Conservation (phyloP, 2,797 vertebrate genomes). For the Gobionotothen gibberifrons region DNA sequence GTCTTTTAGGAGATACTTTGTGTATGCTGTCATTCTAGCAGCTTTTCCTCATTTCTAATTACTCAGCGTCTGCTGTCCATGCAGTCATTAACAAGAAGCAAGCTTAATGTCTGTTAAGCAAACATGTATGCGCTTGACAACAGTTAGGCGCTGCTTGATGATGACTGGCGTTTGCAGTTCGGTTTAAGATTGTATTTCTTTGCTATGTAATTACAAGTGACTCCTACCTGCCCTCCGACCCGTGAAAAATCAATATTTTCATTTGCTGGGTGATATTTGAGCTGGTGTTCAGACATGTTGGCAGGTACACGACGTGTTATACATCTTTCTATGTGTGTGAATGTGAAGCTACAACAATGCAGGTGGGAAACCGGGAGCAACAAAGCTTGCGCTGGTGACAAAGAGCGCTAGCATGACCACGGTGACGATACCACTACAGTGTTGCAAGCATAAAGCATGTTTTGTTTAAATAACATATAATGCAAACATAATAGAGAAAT, state of each 20-base stretch:
- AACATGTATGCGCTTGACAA: slow-evolving; percentile 40
- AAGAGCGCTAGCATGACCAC: too few species aligned
- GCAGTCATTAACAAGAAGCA: slow-evolving; percentile 43
- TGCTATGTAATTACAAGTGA: slow-evolving; percentile 17
- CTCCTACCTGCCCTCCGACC: slow-evolving; percentile 10
- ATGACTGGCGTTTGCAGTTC: slow-evolving; percentile 37
- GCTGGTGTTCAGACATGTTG: slow-evolving; percentile 29
- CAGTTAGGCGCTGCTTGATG: slow-evolving; percentile 41
- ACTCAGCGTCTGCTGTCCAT: slow-evolving; percentile 26
- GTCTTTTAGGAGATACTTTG: slow-evolving; percentile 12
- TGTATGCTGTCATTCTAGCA: slow-evolving; percentile 6
- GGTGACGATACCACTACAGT: too few species aligned
- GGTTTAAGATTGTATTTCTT: slow-evolving; percentile 10
- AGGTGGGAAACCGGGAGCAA: slow-evolving; percentile 22
- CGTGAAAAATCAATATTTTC: slow-evolving; percentile 50
- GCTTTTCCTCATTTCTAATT: slow-evolving; percentile 41
- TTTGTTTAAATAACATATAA: too few species aligned
- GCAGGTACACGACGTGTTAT: slow-evolving; percentile 17
- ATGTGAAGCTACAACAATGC: not conserved
- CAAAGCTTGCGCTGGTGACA: not conserved
- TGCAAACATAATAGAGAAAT: too few species aligned
- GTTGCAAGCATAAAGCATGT: too few species aligned
- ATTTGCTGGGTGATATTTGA: slow-evolving; percentile 43
- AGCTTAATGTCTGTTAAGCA: slow-evolving; percentile 25
- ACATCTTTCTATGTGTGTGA: slow-evolving; percentile 14